Conservation (phyloP, 2,797 vertebrate genomes). For the Furcifer pardalis region DNA sequence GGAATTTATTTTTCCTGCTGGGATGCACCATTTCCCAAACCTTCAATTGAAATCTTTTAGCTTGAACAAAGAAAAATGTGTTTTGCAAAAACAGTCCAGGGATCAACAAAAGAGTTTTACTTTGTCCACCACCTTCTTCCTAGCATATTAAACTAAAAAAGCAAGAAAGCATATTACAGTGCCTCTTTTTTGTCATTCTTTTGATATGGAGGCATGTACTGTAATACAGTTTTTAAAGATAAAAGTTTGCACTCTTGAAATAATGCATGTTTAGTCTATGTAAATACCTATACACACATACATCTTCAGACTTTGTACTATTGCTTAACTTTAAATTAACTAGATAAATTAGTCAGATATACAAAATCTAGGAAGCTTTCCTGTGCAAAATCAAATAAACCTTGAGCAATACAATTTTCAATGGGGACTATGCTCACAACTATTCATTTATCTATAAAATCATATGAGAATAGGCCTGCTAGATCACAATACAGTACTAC, state of each 20-base stretch:
- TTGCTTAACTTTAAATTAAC: background rate
- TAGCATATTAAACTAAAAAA: accelerated
- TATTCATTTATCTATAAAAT: background rate
- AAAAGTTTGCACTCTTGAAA: constrained; percentile 54
- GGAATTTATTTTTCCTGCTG: background rate
- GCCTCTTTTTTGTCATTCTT: background rate
- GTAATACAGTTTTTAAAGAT: constrained; percentile 51
- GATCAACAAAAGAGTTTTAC: background rate
- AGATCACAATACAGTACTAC: background rate
- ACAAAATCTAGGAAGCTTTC: background rate
- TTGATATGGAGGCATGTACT: constrained; percentile 33
- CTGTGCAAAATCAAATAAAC: background rate
- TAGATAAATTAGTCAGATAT: background rate
- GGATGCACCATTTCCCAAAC: background rate
- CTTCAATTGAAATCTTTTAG: background rate
- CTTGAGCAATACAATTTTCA: background rate
- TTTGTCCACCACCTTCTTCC: constrained; percentile 1
- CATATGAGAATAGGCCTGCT: background rate
- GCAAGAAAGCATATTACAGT: constrained; percentile 31
- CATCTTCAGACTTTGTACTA: background rate
- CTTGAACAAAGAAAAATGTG: background rate
- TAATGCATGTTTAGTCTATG: background rate
- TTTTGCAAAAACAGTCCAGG: background rate
- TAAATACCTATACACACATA: background rate
- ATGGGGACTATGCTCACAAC: background rate